phyloP scores from a whole-genome alignment of 2,797 vertebrate species.

The Vipera ursinii region DNA sequence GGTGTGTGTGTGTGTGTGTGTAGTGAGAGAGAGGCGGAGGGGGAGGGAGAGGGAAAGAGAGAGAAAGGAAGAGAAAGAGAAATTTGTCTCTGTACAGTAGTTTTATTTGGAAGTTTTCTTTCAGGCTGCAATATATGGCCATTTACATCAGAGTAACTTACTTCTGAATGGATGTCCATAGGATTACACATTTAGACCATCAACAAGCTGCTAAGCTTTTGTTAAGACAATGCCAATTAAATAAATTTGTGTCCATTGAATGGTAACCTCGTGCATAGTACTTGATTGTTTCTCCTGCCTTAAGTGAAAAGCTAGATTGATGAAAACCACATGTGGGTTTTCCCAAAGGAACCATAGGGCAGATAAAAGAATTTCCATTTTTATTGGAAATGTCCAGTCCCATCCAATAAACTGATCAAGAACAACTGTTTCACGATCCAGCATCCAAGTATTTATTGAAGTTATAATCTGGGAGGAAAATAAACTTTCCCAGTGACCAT shows the following conservation, averaged over 20 bases:
- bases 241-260: slow-evolving; percentile 55
- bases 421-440: slow-evolving; percentile 71
- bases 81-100: not conserved
- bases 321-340: not conserved
- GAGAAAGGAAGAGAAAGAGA: not conserved
- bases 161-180: not conserved
- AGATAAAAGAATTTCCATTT: slow-evolving; percentile 62
- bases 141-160: not conserved
- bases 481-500: slow-evolving; percentile 70
- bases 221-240: slow-evolving; percentile 44
- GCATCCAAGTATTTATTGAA: slow-evolving; percentile 71
- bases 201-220: slow-evolving; percentile 56
- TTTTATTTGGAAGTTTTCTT: slow-evolving; percentile 59
- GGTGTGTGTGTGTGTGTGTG: no score
- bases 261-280: slow-evolving; percentile 47
- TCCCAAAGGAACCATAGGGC: slow-evolving; percentile 54
- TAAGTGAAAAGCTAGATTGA: slow-evolving; percentile 37
- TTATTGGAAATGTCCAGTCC: slow-evolving; percentile 67
- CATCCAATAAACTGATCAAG: slow-evolving; percentile 70
- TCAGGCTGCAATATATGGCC: slow-evolving; percentile 11
- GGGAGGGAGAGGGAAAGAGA: no score
- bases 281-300: slow-evolving; percentile 44
- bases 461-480: slow-evolving; percentile 71
- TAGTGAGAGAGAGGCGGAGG: no score
- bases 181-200: not conserved